These are phyloP conservation scores for Mobula hypostoma DNA, from an alignment of 2,113 vertebrate species.

Conservation along the genomic window DNA sequence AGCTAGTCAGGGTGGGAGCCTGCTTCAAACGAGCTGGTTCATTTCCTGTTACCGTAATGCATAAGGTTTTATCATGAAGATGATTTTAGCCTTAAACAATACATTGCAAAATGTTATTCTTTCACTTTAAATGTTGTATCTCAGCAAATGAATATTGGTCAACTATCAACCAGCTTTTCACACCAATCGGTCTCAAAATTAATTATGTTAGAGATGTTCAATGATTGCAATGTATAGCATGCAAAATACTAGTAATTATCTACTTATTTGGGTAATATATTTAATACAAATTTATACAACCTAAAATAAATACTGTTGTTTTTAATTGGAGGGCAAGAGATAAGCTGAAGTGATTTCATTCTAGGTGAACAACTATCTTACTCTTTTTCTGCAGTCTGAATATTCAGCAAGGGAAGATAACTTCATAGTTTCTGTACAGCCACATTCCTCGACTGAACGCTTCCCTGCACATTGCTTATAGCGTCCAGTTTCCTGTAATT, in stretches of 20 bases:
- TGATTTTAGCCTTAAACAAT: background rate
- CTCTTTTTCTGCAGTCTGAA: constrained; percentile 24
- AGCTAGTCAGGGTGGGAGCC: no score
- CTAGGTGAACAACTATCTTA: background rate
- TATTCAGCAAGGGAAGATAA: background rate
- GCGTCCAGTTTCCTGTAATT: constrained; percentile 4
- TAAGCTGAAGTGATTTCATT: background rate
- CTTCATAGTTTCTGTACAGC: background rate
- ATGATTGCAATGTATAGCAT: background rate
- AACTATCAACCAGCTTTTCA: background rate
- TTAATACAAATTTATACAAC: background rate
- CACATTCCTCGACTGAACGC: background rate
- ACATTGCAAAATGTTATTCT: background rate
- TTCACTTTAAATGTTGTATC: background rate
- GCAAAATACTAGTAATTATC: background rate
- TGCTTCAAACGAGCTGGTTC: background rate
- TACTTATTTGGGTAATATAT: background rate
- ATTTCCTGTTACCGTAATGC: background rate
- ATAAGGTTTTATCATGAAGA: background rate
- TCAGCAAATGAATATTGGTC: background rate
- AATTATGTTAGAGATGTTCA: background rate
- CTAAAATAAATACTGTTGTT: background rate
- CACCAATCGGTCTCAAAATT: background rate
- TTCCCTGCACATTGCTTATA: constrained; percentile 30
- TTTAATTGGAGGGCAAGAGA: background rate